Base-by-base conservation (phyloP, 2,888 invertebrate species). In the Troides oblongomaculatus region DNA sequence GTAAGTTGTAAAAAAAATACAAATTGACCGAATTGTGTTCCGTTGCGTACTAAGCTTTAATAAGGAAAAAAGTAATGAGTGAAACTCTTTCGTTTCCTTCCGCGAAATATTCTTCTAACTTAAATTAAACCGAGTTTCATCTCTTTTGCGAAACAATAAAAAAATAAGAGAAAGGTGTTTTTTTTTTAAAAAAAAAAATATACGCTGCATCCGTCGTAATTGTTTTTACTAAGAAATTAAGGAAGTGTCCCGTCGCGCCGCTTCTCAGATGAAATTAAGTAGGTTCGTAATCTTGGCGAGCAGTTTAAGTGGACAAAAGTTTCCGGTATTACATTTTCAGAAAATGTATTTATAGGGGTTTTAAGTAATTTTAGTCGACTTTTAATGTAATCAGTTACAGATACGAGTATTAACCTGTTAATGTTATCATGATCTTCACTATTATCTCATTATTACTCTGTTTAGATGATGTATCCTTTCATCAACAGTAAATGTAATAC, bases 191-290 rank as follows among this genome's bases (percentile, higher is more conserved):
- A 46, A 46, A 46, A 56, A 68, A 65, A 70, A 68, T 65, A 68
- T 64, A 70, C 72, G 70, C 66, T 62, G 58, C 68, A 60, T 25
- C 63, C 63, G 66, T 59, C 70, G 66, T 70, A 67, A 72, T 69
- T 72, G 72, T 72, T 73, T 73, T 72, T 72, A 72, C 69, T 72
- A 71, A 72, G 69, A 71, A 72, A 73, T 72, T 72, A 72, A 68
- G 71, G 68, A 66, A 64, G 66, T 66, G 69, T 58, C 64, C 66
- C 58, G 62, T 65, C 65, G 71, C 56, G 58, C 66, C 65, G 64
- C 59, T 43, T 36, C 66, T 53, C 60, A 64, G 67, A 60, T 60
- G 60, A 70, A 70, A 70, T 70, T 68, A 71, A 71, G 68, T 70
- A 70, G 71, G 71, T 69, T 65, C 43, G 67, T 70, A 67, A 70